Conservation (phyloP, 2,797 vertebrate genomes). For the Pelobates cultripes region DNA sequence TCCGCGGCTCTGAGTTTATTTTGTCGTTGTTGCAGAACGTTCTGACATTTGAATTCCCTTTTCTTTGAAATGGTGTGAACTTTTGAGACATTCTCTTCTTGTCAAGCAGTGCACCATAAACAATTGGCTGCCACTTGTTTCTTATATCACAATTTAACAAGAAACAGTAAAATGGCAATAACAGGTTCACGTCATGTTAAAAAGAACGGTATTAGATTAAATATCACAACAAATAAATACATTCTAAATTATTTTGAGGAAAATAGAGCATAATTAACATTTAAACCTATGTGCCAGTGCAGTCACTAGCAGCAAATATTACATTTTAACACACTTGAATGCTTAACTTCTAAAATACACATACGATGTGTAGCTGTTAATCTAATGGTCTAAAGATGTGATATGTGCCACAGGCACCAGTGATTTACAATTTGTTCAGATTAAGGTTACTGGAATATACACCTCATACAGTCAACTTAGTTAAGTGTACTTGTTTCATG, state of each 20-base stretch:
- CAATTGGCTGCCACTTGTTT: slow-evolving; percentile 20
- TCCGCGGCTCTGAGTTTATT: too few relatives aligned
- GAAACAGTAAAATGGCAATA: slow-evolving; percentile 25
- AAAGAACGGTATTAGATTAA: slow-evolving; percentile 14
- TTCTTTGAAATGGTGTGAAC: slow-evolving; percentile 16
- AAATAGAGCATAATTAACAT: background rate
- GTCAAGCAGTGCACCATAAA: slow-evolving; percentile 27
- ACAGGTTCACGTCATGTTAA: slow-evolving; percentile 15
- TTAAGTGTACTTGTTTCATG: too few relatives aligned
- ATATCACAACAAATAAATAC: slow-evolving; percentile 7
- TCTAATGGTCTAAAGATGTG: too few relatives aligned
- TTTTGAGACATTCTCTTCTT: slow-evolving; percentile 44
- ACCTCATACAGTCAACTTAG: too few relatives aligned
- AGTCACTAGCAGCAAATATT: too few relatives aligned
- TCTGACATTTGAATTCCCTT: slow-evolving; percentile 26
- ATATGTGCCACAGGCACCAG: too few relatives aligned
- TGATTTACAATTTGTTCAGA: too few relatives aligned
- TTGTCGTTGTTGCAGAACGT: slow-evolving; percentile 6
- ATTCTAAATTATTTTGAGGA: background rate
- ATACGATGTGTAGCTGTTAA: too few relatives aligned
- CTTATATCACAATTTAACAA: slow-evolving; percentile 38
- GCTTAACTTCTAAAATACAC: too few relatives aligned
- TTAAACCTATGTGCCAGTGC: background rate
- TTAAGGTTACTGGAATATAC: too few relatives aligned
- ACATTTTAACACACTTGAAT: too few relatives aligned